Evolutionary conservation across 1,140 invertebrate species (phyloP).

Genomic region (Condylostylus longicornis): DNA sequence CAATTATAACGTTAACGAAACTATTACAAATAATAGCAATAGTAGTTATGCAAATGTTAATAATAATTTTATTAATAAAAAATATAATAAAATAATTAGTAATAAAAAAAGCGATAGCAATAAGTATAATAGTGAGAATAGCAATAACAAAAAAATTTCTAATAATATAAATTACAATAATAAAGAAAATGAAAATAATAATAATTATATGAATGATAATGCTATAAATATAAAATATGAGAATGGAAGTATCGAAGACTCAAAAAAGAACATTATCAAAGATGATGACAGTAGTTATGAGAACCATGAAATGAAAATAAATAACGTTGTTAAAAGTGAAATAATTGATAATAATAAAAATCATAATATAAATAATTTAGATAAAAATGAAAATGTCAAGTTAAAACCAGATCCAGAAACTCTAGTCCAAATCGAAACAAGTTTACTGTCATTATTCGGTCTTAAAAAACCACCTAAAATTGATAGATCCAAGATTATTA

Average conservation of each 20-base stretch:
- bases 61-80: conserved; percentile 2
- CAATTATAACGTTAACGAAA: not conserved
- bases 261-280: not conserved
- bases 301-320: too few species aligned
- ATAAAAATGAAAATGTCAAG: conserved; percentile 21
- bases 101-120: not conserved
- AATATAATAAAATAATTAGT: not conserved
- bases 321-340: too few species aligned
- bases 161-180: conserved; percentile 1
- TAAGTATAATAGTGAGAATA: not conserved
- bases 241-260: too few species aligned
- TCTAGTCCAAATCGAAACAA: conserved; percentile 44
- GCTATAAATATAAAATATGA: not conserved
- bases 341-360: not conserved
- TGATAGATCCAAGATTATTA: conserved; percentile 36
- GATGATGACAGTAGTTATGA: conserved; percentile 2
- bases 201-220: not conserved
- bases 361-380: conserved; percentile 3
- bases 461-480: conserved; percentile 42
- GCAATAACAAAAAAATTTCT: too few species aligned
- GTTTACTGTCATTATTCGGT: conserved; percentile 58
- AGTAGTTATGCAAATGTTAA: not conserved
- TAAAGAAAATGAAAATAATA: not conserved
- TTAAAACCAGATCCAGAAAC: conserved; percentile 28
- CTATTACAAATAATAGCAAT: not conserved